Conservation (phyloP, 2,113 vertebrate genomes). For the Falco punctatus region DNA sequence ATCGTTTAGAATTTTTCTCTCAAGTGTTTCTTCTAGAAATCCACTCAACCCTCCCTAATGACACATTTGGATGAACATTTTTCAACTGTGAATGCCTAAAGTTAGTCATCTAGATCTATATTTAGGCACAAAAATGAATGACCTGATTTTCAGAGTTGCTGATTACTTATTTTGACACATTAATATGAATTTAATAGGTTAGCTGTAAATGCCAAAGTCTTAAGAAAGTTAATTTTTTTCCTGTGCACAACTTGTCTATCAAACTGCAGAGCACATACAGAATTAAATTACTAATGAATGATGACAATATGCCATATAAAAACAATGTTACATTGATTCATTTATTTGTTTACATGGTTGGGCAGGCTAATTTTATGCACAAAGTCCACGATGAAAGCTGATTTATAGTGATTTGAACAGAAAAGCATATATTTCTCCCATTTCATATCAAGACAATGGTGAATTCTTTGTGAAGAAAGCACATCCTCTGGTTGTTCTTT, state of each 20-base stretch:
- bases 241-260: constrained; percentile 38
- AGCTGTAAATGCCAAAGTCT: constrained; percentile 56
- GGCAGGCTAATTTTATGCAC: constrained; percentile 21
- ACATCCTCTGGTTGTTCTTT: not conserved
- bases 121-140: constrained; percentile 55
- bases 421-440: not conserved
- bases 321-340: constrained; percentile 38
- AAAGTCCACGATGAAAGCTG: not conserved
- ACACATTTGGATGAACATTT: constrained; percentile 65
- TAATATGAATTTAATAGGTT: constrained; percentile 58
- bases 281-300: constrained; percentile 46
- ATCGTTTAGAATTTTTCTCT: constrained; percentile 44
- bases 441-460: not conserved
- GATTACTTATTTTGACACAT: constrained; percentile 51
- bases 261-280: constrained; percentile 25
- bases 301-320: constrained; percentile 35
- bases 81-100: constrained; percentile 57
- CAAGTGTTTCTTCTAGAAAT: constrained; percentile 59
- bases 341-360: constrained; percentile 47
- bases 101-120: constrained; percentile 62
- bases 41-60: constrained; percentile 39
- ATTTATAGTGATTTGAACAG: constrained; percentile 22
- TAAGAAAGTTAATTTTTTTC: not conserved
- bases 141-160: constrained; percentile 55
- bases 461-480: constrained; percentile 17